Evolutionary conservation across 1,140 invertebrate genomes (phyloP), one percentile per base, ranked within the genome.

Genomic region (Sycophaga agraensis): DNA sequence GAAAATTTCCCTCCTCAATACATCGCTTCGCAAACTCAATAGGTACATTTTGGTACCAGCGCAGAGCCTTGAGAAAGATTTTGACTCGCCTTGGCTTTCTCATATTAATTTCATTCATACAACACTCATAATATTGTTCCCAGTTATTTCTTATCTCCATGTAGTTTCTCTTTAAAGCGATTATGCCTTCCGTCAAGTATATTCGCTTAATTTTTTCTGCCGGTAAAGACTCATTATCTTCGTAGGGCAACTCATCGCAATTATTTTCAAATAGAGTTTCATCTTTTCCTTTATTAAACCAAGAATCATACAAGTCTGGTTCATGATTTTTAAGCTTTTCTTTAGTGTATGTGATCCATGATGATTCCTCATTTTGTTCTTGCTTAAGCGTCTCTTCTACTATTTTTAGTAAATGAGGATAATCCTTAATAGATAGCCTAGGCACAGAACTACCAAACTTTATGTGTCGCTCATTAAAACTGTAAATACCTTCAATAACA

Each of bases 41-140:
- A 0, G 77, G 76, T 4, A 80, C 59, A 1, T 73, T 61, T 12
- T 73, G 66, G 34, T 78, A 72, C 77, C 77, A 80, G 0, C 66
- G 69, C 6, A 43, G 37, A 0, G 39, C 22, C 40, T 50, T 72
- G 0, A 79, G 0, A 24, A 77, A 79, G 3, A 9, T 34, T 28
- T 21, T 64, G 9, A 62, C 40, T 22, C 54, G 0, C 17, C 7
- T 16, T 4, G 12, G 39, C 16, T 2, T 28, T n/a, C 26, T 51
- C 4, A 2, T 7, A 0, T 12, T n/a, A 0, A 37, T 24, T 1
- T 51, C 48, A 0, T 28, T 17, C 2, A 60, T 7, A n/a, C 59
- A 70, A 4, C 46, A 24, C 0, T 63, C 11, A 0, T 70, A 61
- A 22, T 73, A 77, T 4, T 63, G 26, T 6, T 64, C 19, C 71